phyloP scores from a whole-genome alignment of 2,888 invertebrate species.

The Drosophila incognita region DNA sequence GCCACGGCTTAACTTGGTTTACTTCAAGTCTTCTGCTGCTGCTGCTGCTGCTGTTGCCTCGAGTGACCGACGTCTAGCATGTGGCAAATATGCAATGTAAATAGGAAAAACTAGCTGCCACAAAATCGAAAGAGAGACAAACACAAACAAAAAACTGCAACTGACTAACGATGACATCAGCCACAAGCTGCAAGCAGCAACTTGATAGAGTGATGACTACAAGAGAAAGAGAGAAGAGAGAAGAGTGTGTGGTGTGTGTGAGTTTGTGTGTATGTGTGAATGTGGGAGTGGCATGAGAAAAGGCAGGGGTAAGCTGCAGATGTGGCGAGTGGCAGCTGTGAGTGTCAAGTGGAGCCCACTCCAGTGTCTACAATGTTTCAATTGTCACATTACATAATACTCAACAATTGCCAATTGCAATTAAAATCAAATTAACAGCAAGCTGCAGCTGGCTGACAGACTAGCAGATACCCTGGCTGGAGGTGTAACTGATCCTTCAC shows the following conservation, averaged over 20 bases:
- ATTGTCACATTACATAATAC: constrained; percentile 57
- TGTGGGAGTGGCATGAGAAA: not conserved
- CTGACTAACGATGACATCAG: constrained; percentile 56
- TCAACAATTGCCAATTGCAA: constrained; percentile 45
- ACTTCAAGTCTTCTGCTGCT: constrained; percentile 18
- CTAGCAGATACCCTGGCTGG: not conserved
- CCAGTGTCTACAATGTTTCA: constrained; percentile 38
- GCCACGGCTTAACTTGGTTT: constrained; percentile 37
- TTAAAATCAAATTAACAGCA: constrained; percentile 49
- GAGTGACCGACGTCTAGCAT: constrained; percentile 27
- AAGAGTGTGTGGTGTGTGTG: not conserved
- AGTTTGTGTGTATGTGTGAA: constrained; percentile 13
- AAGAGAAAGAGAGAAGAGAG: not conserved
- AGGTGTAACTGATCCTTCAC: not conserved
- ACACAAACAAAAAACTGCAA: constrained; percentile 32
- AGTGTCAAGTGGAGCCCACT: constrained; percentile 51
- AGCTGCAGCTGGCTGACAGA: not conserved
- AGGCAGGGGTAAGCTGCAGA: not conserved
- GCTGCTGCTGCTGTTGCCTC: constrained; percentile 12
- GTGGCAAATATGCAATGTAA: constrained; percentile 60
- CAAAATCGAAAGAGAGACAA: constrained; percentile 46
- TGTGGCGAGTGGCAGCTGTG: constrained; percentile 17
- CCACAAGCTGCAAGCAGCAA: constrained; percentile 37
- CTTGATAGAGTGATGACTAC: constrained; percentile 38
- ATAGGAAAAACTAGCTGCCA: constrained; percentile 49